Evolutionary conservation across 2,797 vertebrate genomes (phyloP).

Genomic region (Poecilia wingei): DNA sequence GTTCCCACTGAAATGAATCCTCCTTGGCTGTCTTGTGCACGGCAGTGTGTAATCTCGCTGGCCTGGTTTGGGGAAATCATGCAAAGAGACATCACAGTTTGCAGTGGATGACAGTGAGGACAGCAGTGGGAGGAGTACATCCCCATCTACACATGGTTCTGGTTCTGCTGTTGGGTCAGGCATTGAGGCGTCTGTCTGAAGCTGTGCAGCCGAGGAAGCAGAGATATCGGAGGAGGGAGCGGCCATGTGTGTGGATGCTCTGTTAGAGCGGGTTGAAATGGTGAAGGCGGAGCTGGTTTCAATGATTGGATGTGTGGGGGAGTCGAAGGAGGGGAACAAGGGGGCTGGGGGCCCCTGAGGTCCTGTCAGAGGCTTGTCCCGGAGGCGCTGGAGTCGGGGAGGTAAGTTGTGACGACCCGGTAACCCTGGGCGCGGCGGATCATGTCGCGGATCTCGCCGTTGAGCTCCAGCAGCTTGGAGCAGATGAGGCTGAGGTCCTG

Average conservation of each 20-base stretch:
- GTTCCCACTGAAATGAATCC: conserved; percentile 17
- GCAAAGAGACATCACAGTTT: conserved; percentile 22
- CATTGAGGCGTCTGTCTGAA: conserved; percentile 37
- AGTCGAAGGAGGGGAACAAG: conserved; percentile 52
- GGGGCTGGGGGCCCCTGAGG: conserved; percentile 74
- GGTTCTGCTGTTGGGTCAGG: conserved; percentile 18
- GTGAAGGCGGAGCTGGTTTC: conserved; percentile 39
- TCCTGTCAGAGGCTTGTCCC: conserved; percentile 98
- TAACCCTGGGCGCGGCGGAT: conserved; percentile 95
- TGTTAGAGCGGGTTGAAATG: conserved; percentile 26
- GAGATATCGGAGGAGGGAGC: conserved; percentile 58
- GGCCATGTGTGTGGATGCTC: conserved; percentile 79
- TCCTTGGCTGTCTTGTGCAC: conserved; percentile 37
- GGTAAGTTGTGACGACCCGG: conserved; percentile 92
- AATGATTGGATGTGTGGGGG: conserved; percentile 49
- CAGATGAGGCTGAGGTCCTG: conserved; percentile 95
- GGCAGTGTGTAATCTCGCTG: conserved; percentile 37
- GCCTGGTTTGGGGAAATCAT: conserved; percentile 49
- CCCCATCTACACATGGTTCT: conserved; percentile 9
- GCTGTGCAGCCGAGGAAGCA: conserved; percentile 54
- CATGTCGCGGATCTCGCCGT: conserved; percentile 98
- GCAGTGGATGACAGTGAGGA: conserved; percentile 32
- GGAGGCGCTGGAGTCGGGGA: conserved; percentile 93
- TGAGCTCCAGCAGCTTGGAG: conserved; percentile 95
- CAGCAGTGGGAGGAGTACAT: conserved; percentile 4